Conservation (phyloP, 2,888 invertebrate species). For the Mamestra brassicae region DNA sequence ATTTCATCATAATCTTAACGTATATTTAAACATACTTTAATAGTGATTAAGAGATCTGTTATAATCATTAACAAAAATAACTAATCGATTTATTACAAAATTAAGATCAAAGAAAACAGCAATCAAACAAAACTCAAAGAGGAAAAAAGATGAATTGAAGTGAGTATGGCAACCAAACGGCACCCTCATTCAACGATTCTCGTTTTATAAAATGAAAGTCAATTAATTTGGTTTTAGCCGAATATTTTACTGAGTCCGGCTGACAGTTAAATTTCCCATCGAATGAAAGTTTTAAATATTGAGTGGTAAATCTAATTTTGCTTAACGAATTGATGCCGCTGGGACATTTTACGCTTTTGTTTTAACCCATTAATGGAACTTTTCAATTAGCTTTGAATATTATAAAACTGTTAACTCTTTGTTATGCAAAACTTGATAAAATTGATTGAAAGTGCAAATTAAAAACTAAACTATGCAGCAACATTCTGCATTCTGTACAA, state of each 20-base stretch:
- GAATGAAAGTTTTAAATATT: slow-evolving; percentile 76
- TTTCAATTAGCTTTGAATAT: slow-evolving; percentile 38
- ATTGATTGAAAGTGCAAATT: slow-evolving; percentile 21
- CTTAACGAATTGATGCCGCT: slow-evolving; percentile 64
- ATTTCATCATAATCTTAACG: neutral
- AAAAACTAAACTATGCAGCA: neutral
- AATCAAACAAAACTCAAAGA: slow-evolving; percentile 8
- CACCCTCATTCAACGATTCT: slow-evolving; percentile 52
- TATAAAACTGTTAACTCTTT: slow-evolving; percentile 18
- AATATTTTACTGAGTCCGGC: slow-evolving; percentile 66
- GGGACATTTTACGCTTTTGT: slow-evolving; percentile 46
- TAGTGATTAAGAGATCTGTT: neutral
- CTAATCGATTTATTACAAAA: slow-evolving; percentile 6
- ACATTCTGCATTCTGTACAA: neutral
- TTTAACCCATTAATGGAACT: slow-evolving; percentile 47
- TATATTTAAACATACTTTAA: neutral
- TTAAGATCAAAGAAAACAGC: neutral
- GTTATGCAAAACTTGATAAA: slow-evolving; percentile 27
- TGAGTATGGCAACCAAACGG: slow-evolving; percentile 20
- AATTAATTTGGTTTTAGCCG: slow-evolving; percentile 68
- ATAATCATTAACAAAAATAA: neutral
- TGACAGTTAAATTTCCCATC: slow-evolving; percentile 72
- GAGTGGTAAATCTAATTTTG: slow-evolving; percentile 74
- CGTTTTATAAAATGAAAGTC: slow-evolving; percentile 62
- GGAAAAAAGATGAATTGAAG: slow-evolving; percentile 34